phyloP scores from a whole-genome alignment of 2,113 vertebrate genomes.

The Cinclus cinclus region DNA sequence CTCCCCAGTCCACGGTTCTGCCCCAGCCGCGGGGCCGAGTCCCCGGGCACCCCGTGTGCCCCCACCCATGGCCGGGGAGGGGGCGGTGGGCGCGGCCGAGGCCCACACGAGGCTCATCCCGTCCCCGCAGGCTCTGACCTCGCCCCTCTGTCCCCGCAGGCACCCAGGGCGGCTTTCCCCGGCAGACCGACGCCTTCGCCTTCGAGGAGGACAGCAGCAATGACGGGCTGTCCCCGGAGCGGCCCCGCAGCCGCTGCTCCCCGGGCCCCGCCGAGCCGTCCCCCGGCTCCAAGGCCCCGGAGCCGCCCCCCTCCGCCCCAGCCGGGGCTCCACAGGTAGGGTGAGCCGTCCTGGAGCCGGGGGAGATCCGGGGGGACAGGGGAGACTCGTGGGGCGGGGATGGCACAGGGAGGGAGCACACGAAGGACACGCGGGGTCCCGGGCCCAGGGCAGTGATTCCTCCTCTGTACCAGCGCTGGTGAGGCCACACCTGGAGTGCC shows the following conservation, averaged over 20 bases:
- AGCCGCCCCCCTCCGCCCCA: slow-evolving; percentile 69
- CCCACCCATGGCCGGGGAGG: rapidly evolving
- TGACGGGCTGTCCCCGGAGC: slow-evolving; percentile 90
- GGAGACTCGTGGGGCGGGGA: no score
- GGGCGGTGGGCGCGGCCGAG: rapidly evolving
- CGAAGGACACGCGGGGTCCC: neutral
- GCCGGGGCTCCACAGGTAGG: slow-evolving; percentile 77
- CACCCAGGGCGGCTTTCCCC: slow-evolving; percentile 84
- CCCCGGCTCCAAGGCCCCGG: slow-evolving; percentile 69
- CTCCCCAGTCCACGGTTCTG: rapidly evolving
- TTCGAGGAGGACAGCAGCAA: slow-evolving; percentile 98
- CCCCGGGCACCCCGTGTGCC: rapidly evolving
- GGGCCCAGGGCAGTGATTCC: neutral
- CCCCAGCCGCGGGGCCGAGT: neutral
- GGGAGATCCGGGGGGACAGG: neutral
- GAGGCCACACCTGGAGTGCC: neutral
- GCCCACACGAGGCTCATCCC: neutral
- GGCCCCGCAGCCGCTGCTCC: slow-evolving; percentile 83
- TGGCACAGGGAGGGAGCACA: neutral
- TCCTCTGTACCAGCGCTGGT: rapidly evolving
- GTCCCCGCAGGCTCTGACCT: neutral
- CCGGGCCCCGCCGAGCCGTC: slow-evolving; percentile 78
- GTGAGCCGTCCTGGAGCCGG: neutral
- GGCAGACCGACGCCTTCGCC: slow-evolving; percentile 86
- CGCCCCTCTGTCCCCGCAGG: slow-evolving; percentile 54